Base-by-base conservation (phyloP, 2,888 invertebrate species). In the Oscheius onirici region DNA sequence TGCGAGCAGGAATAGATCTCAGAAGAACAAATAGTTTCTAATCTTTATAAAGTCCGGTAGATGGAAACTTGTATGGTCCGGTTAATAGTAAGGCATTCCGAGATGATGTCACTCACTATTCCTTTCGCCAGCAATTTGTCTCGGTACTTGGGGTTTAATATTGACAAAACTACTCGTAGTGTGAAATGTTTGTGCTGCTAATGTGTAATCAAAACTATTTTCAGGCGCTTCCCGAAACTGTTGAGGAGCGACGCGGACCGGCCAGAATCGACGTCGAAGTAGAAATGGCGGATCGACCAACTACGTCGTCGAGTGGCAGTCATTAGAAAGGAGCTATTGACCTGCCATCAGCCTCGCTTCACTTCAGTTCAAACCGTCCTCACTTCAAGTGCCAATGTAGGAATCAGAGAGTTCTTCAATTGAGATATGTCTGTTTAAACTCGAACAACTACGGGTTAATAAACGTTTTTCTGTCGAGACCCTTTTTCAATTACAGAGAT, bases 241-340 rank as follows among this genome's bases (percentile, higher is more conserved):
- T 28, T 11, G 55, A 55, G 28, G 55, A 55, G 55, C 34, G 55
- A 55, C n/a, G 20, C 40, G 20, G 34, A 3, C 58, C 58, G 43
- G 58, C 58, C 41, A 55, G 57, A 44, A 68, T 68, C 41, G 43
- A 68, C 28, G 67, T 57, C 28, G 55, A 68, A 41, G 24, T 55
- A 17, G 67, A 68, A 34, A 68, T 68, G 67, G 67, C 67, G 34
- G 63, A 63, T 63, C 63, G 63, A 63, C 63, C 63, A 20, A 63
- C 28, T n/a, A 63, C 63, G 49, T 34, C 34, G 34, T 63, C 63
- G 63, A 63, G 49, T 63, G 63, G 63, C 46, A 46, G 63, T 28
- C 63, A 41, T 2, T 46, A 17, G 26, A 28, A 2, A 22, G 1
- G 10, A 20, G 22, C 17, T 17, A 20, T 17, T 22, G 20, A 49